Conservation (phyloP, 2,113 vertebrate genomes). For the Bettongia penicillata region DNA sequence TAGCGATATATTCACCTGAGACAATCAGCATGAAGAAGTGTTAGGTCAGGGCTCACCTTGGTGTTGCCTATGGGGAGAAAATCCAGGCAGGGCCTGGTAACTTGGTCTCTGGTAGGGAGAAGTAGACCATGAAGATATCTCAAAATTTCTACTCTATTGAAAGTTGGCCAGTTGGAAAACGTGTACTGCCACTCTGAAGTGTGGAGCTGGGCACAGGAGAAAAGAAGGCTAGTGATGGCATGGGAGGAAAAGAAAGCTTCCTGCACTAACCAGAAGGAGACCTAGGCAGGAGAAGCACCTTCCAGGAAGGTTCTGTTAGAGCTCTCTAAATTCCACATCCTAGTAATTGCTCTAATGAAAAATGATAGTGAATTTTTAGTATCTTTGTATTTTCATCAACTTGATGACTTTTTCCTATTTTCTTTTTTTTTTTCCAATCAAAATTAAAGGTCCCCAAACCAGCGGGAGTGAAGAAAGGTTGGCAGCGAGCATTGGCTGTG, state of each 20-base stretch:
- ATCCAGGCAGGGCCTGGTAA: background rate
- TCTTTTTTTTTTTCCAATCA: constrained; percentile 31
- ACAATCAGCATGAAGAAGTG: background rate
- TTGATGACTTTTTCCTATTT: constrained; percentile 1
- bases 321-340: background rate
- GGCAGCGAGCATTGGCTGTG: constrained; percentile 95
- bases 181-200: background rate
- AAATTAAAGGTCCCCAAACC: constrained; percentile 94
- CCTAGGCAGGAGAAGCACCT: background rate
- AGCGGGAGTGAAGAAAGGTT: constrained; percentile 97
- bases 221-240: background rate
- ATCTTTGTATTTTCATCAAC: background rate
- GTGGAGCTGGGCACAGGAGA: background rate
- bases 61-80: background rate
- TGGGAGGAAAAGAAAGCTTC: background rate
- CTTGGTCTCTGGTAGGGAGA: background rate
- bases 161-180: background rate
- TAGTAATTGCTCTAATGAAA: background rate
- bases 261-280: background rate
- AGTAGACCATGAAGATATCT: background rate
- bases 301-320: background rate
- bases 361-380: fast-evolving
- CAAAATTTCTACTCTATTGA: background rate
- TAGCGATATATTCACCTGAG: background rate
- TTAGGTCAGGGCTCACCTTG: background rate